Evolutionary conservation across 2,113 vertebrate genomes (phyloP).

Genomic region (Equus przewalskii): DNA sequence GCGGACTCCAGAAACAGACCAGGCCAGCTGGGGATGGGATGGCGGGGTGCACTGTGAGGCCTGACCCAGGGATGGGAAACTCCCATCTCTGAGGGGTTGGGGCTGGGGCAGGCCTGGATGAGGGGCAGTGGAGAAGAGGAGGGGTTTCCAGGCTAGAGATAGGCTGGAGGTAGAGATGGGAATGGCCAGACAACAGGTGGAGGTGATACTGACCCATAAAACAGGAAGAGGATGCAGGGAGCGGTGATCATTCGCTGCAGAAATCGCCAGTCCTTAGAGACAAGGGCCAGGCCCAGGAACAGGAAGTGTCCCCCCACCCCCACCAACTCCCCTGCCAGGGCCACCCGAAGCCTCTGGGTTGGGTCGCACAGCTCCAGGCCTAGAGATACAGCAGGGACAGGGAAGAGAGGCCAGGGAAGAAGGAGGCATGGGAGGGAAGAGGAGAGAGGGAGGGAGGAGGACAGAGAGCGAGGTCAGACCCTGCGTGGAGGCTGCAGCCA

Average conservation of each 20-base stretch:
- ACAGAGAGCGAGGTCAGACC: slow-evolving; percentile 69
- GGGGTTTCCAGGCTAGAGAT: not conserved
- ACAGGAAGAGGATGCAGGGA: slow-evolving; percentile 92
- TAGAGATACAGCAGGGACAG: slow-evolving; percentile 79
- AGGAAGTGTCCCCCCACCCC: slow-evolving; percentile 92
- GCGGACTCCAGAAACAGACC: slow-evolving; percentile 93
- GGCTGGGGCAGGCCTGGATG: not conserved
- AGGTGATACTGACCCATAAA: slow-evolving; percentile 89
- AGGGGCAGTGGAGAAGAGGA: not conserved
- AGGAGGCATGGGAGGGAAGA: not conserved
- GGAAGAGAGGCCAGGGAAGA: slow-evolving; percentile 32
- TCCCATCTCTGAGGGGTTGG: not conserved
- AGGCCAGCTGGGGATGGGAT: slow-evolving; percentile 87
- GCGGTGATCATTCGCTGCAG: slow-evolving; percentile 92
- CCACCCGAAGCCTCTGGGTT: slow-evolving; percentile 90
- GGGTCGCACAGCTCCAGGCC: slow-evolving; percentile 95
- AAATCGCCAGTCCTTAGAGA: slow-evolving; percentile 93
- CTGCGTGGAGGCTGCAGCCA: not conserved
- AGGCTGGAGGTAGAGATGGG: not conserved
- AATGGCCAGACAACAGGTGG: not conserved
- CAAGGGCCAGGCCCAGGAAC: slow-evolving; percentile 92
- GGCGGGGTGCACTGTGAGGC: not conserved
- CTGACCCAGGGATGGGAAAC: not conserved
- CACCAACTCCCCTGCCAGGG: slow-evolving; percentile 91
- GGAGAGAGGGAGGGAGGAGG: slow-evolving; percentile 27